Conservation (phyloP, 2,797 vertebrate species). For the Sebastes dallii region DNA sequence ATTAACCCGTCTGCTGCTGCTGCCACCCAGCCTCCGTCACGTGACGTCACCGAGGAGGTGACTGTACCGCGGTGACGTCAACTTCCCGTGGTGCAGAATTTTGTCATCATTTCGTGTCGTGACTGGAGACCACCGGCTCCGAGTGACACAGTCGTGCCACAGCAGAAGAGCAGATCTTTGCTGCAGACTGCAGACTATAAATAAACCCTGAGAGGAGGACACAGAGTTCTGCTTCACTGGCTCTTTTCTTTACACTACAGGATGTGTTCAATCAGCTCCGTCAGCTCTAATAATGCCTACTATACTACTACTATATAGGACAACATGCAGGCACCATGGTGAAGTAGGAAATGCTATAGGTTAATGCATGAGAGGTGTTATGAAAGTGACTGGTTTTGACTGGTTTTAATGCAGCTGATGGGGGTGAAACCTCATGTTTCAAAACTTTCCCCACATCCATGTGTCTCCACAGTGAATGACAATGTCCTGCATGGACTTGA, state of each 20-base stretch:
- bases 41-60: conserved; percentile 71
- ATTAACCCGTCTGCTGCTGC: not conserved
- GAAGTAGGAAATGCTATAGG: too few relatives aligned
- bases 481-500: not conserved
- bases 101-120: conserved; percentile 75
- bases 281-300: not conserved
- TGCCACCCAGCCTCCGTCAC: conserved; percentile 17
- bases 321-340: not conserved
- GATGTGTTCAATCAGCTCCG: not conserved
- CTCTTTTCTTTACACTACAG: not conserved
- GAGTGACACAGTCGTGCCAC: conserved; percentile 41
- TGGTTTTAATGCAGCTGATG: not conserved
- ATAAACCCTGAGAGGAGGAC: conserved; percentile 19
- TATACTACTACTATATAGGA: not conserved
- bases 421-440: not conserved
- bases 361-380: not conserved
- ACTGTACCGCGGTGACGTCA: conserved; percentile 71
- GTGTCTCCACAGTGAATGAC: not conserved
- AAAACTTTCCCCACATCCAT: not conserved
- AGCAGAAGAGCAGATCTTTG: conserved; percentile 1
- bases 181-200: conserved; percentile 28
- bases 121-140: conserved; percentile 59
- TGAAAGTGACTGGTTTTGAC: not conserved
- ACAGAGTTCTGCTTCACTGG: not conserved
- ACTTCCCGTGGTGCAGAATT: conserved; percentile 75